Conservation (phyloP, 2,113 vertebrate species). For the Channa argus region DNA sequence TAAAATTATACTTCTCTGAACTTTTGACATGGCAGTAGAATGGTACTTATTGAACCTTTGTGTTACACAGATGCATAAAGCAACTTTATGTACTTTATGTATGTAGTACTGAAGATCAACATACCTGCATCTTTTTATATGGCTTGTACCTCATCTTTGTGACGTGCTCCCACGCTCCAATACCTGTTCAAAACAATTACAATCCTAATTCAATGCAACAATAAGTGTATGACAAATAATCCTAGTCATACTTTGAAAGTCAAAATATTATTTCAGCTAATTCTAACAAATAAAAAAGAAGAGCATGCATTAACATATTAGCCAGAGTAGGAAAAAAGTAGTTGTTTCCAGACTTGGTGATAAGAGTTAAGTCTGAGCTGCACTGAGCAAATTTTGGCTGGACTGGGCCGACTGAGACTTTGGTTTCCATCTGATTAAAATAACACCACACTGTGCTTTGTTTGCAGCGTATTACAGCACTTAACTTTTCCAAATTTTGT, state of each 20-base stretch:
- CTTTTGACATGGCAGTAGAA: neutral
- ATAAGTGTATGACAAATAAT: neutral
- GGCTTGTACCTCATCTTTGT: slow-evolving; percentile 90
- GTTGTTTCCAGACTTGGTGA: neutral
- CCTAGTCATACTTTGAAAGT: neutral
- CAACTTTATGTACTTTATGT: no score
- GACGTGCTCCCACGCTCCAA: slow-evolving; percentile 95
- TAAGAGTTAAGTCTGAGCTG: neutral
- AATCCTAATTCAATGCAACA: neutral
- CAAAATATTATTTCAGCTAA: neutral
- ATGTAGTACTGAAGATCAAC: slow-evolving; percentile 5
- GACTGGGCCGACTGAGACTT: neutral
- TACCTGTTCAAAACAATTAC: slow-evolving; percentile 79
- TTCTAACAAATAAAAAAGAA: neutral
- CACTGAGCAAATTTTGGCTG: neutral
- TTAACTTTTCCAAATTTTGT: no score
- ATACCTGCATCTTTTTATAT: slow-evolving; percentile 96
- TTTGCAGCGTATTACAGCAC: no score
- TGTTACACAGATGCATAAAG: neutral
- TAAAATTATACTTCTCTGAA: slow-evolving; percentile 8
- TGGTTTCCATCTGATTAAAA: no score
- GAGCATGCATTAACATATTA: slow-evolving; percentile 1
- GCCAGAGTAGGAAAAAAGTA: neutral
- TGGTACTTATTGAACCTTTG: neutral
- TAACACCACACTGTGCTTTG: no score